A percentile compares a stretch with the other conserved stretches of the same genome.
phyloP scores from a whole-genome alignment of 2,113 vertebrate genomes.

The Rattus norvegicus region GRCr8 NC_086033.1:23233001-23233500 shows the following conservation, averaged over 20 bases:
- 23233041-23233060: not conserved
- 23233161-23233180: not conserved
- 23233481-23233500: not conserved
- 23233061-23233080: conserved; percentile 20
- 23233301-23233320: not conserved
- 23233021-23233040: not conserved
- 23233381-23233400: not conserved
- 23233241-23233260: not conserved
- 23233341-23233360: conserved; percentile 28
- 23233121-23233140: not conserved
- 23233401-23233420: not conserved
- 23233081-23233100: conserved; percentile 33
- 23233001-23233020: not conserved
- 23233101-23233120: conserved; percentile 27
- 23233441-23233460: not conserved
- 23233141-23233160: conserved; percentile 14
- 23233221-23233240: not conserved
- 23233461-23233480: not conserved
- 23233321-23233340: not conserved
- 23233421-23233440: not conserved
- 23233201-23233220: not conserved
- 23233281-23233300: conserved; percentile 13
- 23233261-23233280: not conserved
- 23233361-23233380: not conserved
- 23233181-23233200: not conserved